Evolutionary conservation across 2,888 invertebrate genomes (phyloP).

Genomic region (Lumbricus terrestris): DNA sequence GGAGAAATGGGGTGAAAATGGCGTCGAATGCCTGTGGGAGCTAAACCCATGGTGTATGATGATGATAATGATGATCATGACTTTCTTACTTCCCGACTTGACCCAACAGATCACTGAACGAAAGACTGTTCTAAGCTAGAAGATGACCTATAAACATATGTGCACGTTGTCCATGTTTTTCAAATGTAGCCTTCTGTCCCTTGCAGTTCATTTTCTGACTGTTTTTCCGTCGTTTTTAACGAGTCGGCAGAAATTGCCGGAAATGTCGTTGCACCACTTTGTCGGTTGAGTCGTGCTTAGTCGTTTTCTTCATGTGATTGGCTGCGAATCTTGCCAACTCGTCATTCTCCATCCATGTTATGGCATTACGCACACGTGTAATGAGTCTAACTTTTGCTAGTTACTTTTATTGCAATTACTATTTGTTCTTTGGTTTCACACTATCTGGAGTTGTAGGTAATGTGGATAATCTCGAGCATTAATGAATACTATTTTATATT

Average conservation of each 20-base stretch:
- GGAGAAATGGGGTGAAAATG: no score
- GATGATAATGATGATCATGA: no score
- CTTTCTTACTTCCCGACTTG: background rate
- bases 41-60: no score
- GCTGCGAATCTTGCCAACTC: background rate
- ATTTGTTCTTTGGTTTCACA: background rate
- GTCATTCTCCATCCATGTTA: background rate
- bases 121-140: background rate
- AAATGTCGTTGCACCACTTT: background rate
- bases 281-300: background rate
- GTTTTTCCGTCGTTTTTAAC: background rate
- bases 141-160: background rate
- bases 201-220: background rate
- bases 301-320: background rate
- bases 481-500: background rate
- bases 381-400: background rate
- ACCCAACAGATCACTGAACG: background rate
- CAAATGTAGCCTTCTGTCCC: background rate
- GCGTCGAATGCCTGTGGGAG: no score
- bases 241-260: background rate
- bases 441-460: background rate
- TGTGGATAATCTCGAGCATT: background rate
- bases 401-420: background rate
- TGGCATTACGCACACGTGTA: background rate
- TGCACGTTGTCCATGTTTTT: background rate